Evolutionary conservation across 2,113 vertebrate genomes (phyloP), one percentile per base, ranked within the genome.

Genomic region (Sciurus niger): DNA sequence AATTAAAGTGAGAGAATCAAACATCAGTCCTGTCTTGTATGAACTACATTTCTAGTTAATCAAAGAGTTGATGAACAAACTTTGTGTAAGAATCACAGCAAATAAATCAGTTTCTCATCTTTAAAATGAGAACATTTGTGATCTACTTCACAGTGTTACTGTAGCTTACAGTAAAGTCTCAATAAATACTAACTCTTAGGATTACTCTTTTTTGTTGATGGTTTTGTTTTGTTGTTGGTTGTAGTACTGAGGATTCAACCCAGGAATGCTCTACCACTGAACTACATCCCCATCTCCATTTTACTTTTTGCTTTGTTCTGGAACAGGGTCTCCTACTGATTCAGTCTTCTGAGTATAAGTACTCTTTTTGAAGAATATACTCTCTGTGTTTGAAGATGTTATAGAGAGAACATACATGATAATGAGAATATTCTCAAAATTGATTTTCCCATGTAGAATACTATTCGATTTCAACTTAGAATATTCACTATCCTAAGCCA

Each of bases 401-500:
- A 48, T 46, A 68, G 46, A 78, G 65, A 95, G 32, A 86, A 43
- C 22, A 87, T 13, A 60, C 8, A 63, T 48, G 48, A 17, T 53
- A 22, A n/a, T 53, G 30, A 63, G 79, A 85, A 67, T 95, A 58
- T 65, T 58, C 74, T 74, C 89, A 12, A 92, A 88, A 84, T 55
- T 60, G 90, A 70, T 92, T 77, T 83, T 92, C 46, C 12, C 94
- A 86, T 24, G 72, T 89, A 74, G 32, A 76, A 83, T 16, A 72
- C 55, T 89, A 67, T 43, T 95, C 92, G 24, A 72, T 89, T 91
- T 79, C n/a, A 89, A 17, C 17, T 93, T 55, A 77, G 2, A 95
- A 70, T 48, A 84, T n/a, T 93, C 34, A 60, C 6, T 53, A 72
- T 80, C 32, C 22, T 46, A 92, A 89, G 46, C 4, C 30, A 93